Percentiles rank a stretch among this genome's conserved stretches.
Conservation (phyloP, 2,888 invertebrate genomes). For the Campoplex nolae region DNA sequence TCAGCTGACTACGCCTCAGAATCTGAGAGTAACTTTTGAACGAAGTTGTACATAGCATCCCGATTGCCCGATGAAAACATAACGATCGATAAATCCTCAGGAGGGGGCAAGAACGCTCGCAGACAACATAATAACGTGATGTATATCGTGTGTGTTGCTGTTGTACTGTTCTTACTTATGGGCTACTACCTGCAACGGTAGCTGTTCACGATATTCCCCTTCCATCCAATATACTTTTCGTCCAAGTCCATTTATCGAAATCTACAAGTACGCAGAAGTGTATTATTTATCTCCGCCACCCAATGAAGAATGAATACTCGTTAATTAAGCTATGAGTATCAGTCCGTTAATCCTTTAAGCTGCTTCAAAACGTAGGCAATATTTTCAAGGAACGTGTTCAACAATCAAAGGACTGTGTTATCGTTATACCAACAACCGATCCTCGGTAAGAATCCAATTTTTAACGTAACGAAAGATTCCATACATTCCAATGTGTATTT, state of each 20-base stretch:
- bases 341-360: background rate
- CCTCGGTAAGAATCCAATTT: background rate
- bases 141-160: constrained; percentile 53
- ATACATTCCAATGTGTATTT: background rate
- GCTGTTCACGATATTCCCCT: constrained; percentile 1
- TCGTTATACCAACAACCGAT: background rate
- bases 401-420: background rate
- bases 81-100: constrained; percentile 65
- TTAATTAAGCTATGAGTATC: background rate
- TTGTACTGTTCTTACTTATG: constrained; percentile 18
- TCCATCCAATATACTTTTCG: background rate
- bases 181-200: constrained; percentile 18
- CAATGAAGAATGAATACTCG: background rate
- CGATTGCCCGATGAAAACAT: constrained; percentile 54
- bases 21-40: background rate
- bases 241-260: constrained; percentile 14
- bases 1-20: background rate
- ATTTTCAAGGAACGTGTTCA: background rate
- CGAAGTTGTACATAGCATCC: background rate
- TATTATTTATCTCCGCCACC: background rate
- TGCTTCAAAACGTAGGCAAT: background rate
- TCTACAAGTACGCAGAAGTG: background rate
- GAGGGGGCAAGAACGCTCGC: constrained; percentile 30
- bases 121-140: constrained; percentile 68
- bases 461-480: background rate